A percentile compares a stretch with the other conserved stretches of the same genome.
phyloP scores from a whole-genome alignment of 92 coral and sea anemone species.

The Anthopleura xanthogrammica region DNA sequence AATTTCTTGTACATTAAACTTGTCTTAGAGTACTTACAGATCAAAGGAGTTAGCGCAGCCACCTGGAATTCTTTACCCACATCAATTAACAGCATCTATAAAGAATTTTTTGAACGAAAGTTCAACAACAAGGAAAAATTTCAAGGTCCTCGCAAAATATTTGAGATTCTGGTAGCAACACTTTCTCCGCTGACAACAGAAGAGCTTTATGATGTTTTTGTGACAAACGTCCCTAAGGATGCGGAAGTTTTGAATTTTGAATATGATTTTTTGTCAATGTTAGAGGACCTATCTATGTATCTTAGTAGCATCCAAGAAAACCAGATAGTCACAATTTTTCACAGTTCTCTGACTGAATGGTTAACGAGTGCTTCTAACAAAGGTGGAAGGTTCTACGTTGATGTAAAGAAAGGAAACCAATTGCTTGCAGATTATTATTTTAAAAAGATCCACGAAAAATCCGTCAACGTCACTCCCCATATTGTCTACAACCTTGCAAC shows the following conservation, averaged over 20 bases:
- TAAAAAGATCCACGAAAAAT: slow-evolving; percentile 7
- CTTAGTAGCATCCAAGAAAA: slow-evolving; percentile 31
- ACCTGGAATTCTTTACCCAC: slow-evolving; percentile 45
- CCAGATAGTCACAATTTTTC: slow-evolving; percentile 52
- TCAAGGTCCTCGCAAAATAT: slow-evolving; percentile 35
- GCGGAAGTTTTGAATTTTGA: slow-evolving; percentile 31
- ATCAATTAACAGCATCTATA: slow-evolving; percentile 58
- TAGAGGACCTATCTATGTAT: slow-evolving; percentile 52
- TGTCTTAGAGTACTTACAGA: slow-evolving; percentile 40
- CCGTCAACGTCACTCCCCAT: background rate
- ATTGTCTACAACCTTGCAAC: slow-evolving; percentile 45
- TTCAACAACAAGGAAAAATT: slow-evolving; percentile 44
- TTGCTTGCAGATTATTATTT: slow-evolving; percentile 50
- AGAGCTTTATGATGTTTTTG: slow-evolving; percentile 41
- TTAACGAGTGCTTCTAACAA: slow-evolving; percentile 43
- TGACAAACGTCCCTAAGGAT: slow-evolving; percentile 15
- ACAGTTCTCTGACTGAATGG: slow-evolving; percentile 70
- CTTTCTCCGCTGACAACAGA: slow-evolving; percentile 36
- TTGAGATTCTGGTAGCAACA: slow-evolving; percentile 69
- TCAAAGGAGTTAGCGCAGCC: background rate
- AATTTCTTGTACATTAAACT: slow-evolving; percentile 69
- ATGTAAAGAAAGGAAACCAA: slow-evolving; percentile 51
- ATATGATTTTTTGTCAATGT: slow-evolving; percentile 44
- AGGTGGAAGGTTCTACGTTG: slow-evolving; percentile 51
- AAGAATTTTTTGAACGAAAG: slow-evolving; percentile 52